phyloP scores from a whole-genome alignment of 2,888 invertebrate species.

The Clivina fossor region DNA sequence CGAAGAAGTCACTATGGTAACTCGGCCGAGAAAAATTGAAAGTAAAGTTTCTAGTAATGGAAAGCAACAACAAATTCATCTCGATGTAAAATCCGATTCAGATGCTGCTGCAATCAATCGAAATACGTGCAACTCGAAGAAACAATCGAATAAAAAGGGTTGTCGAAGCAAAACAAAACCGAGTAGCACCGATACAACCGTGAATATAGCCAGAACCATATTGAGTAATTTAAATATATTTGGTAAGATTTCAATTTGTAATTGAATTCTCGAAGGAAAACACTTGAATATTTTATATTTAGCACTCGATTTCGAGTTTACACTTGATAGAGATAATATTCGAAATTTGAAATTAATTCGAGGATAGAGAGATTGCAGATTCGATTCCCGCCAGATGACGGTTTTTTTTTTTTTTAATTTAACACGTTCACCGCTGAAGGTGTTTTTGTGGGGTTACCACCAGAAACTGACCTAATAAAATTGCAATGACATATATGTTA shows the following conservation, averaged over 20 bases:
- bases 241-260: slow-evolving; percentile 59
- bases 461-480: too few species aligned
- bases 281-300: slow-evolving; percentile 39
- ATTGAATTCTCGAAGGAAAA: slow-evolving; percentile 40
- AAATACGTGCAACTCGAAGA: slow-evolving; percentile 45
- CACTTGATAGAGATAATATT: too few species aligned
- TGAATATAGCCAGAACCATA: slow-evolving; percentile 75
- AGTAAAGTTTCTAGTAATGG: too few species aligned
- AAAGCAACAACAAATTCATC: slow-evolving; percentile 16
- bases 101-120: slow-evolving; percentile 32
- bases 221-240: slow-evolving; percentile 82
- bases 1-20: slow-evolving; percentile 53
- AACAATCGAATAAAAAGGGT: slow-evolving; percentile 53
- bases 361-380: too few species aligned
- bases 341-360: too few species aligned
- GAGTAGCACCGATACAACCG: slow-evolving; percentile 56
- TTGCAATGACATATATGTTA: too few species aligned
- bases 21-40: slow-evolving; percentile 42
- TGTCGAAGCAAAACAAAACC: slow-evolving; percentile 51
- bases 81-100: slow-evolving; percentile 43
- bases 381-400: too few species aligned
- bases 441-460: too few species aligned
- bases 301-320: too few species aligned
- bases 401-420: too few species aligned
- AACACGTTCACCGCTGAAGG: too few species aligned